Percentiles rank a stretch among this genome's conserved stretches.
These are phyloP conservation scores for Semicossyphus pulcher DNA, from an alignment of 2,113 vertebrate species.

Conservation along the genomic window DNA sequence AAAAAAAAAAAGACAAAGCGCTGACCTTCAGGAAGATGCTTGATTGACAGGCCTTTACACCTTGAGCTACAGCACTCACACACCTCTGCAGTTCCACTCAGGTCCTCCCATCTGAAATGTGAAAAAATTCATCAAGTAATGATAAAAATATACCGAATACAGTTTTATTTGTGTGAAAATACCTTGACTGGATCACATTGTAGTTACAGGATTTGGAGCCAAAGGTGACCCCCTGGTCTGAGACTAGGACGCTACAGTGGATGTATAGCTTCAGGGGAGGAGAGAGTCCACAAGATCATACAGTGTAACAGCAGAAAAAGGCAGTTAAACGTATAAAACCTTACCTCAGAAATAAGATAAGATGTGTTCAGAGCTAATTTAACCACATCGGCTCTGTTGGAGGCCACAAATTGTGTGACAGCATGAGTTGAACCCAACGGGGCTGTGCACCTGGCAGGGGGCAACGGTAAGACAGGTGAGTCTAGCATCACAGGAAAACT, in stretches of 20 bases:
- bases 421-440: constrained; percentile 49
- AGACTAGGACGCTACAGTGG: constrained; percentile 70
- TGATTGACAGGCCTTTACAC: constrained; percentile 58
- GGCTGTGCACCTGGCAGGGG: constrained; percentile 65
- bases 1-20: background rate
- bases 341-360: constrained; percentile 63
- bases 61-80: constrained; percentile 74
- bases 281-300: background rate
- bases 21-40: constrained; percentile 46
- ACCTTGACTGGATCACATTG: constrained; percentile 66
- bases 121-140: background rate
- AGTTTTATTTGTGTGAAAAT: background rate
- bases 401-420: constrained; percentile 52
- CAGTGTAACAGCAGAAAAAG: background rate
- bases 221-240: constrained; percentile 42
- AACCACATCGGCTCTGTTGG: constrained; percentile 29
- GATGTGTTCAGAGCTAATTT: constrained; percentile 70
- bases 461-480: background rate
- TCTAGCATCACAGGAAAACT: no score
- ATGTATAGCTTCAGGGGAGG: constrained; percentile 59
- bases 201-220: constrained; percentile 79
- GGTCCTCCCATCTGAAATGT: constrained; percentile 73
- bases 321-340: background rate
- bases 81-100: constrained; percentile 52
- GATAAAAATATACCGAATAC: background rate